These are phyloP conservation scores for Centropyge bicolor DNA, from an alignment of 2,797 vertebrate genomes.

Conservation along the genomic window DNA sequence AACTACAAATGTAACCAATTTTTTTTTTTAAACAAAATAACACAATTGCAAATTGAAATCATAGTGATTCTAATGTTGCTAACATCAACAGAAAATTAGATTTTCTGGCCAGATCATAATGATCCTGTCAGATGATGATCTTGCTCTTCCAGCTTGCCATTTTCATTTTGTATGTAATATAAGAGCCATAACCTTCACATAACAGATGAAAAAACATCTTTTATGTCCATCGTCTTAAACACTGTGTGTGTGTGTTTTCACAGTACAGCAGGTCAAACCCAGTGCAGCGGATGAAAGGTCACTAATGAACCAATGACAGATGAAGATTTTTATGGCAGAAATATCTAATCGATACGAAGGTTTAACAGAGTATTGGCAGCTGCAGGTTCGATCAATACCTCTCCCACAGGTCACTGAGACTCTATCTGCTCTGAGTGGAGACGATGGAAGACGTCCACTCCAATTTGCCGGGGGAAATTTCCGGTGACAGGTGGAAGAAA, in stretches of 20 bases:
- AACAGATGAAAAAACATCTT: not conserved
- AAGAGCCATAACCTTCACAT: not conserved
- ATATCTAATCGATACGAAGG: slow-evolving; percentile 56
- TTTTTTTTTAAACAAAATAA: no score
- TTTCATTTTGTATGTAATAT: not conserved
- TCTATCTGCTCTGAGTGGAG: slow-evolving; percentile 40
- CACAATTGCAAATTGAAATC: no score
- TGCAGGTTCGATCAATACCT: slow-evolving; percentile 54
- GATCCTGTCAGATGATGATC: not conserved
- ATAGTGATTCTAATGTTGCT: no score
- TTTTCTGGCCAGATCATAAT: no score
- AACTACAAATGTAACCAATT: no score
- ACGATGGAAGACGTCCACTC: slow-evolving; percentile 30
- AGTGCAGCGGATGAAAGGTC: slow-evolving; percentile 49
- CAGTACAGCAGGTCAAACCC: slow-evolving; percentile 7
- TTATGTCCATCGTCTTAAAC: no score
- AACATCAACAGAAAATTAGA: no score
- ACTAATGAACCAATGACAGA: slow-evolving; percentile 54
- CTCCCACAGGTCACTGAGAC: slow-evolving; percentile 31
- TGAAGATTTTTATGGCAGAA: slow-evolving; percentile 41
- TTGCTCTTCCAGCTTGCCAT: not conserved
- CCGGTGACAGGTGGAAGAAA: not conserved
- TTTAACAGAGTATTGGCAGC: slow-evolving; percentile 62
- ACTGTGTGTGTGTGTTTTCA: not conserved
- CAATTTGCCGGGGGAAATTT: slow-evolving; percentile 2